Evolutionary conservation across 2,113 vertebrate species (phyloP), one percentile per base, ranked within the genome.

Genomic region (Phalacrocorax brasilianus): DNA sequence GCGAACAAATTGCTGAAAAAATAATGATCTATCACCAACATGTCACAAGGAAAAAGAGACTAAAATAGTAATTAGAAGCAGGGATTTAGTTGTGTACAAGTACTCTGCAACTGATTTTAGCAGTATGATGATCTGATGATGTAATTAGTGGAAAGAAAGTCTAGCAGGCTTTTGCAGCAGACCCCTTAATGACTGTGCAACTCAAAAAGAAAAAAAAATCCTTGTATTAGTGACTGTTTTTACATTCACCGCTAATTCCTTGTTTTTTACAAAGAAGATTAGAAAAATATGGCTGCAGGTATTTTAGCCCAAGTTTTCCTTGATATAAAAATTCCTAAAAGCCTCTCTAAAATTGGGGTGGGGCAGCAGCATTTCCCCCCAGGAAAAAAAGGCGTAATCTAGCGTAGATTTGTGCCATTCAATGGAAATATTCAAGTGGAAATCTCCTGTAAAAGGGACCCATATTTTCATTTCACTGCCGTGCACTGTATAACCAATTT

Each of bases 1-100:
- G 99, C 97, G 98, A 99, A 99, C 99, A 99, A 99, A 99, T 99
- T 99, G 99, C 98, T 98, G 98, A 98, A 99, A 99, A 99, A 99
- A 99, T 99, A 99, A 99, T 99, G 99, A 99, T 99, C 99, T 99
- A 99, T 99, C 99, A 99, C 99, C 98, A 98, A 98, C 98, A 91
- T 99, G 99, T 99, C 99, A 99, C 84, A 91, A 98, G 98, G 98
- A 99, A 98, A 98, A 98, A 98, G 98, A 98, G 99, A 99, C 98
- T 98, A 99, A 99, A 99, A 99, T 99, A 99, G 99, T 99, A 99
- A 99, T 99, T 99, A 99, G 99, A 99, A 98, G 98, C 98, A 97
- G 95, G 97, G 98, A 98, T 99, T 99, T 99, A 98, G 98, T 98
- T 98, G 99, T 98, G 97, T 98, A 98, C 98, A 96, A 98, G 97